Base-by-base conservation (phyloP, 2,113 vertebrate species). In the Lichenostomus cassidix region DNA sequence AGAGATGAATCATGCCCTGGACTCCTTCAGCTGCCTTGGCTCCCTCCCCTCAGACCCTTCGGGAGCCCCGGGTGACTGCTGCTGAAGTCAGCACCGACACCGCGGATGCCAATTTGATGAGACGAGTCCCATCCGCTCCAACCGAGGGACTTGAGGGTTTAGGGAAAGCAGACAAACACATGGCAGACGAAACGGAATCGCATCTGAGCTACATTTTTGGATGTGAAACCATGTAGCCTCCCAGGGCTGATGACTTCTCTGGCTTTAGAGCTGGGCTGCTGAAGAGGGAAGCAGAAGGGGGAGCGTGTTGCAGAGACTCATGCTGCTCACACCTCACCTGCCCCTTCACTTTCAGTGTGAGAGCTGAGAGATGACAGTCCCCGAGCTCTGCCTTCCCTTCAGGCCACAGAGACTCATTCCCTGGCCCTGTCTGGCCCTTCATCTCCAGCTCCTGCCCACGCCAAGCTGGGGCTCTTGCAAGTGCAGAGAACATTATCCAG, bases 1-100 rank as follows among this genome's bases (percentile, higher is more conserved):
- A 52, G 56, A 95, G 80, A 94, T 95, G 89, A 96, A 92, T 96
- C 91, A 89, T 31, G 59, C n/a, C 76, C 92, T 68, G 92, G 91
- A 78, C 96, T 92, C 89, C 89, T 71, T 82, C 0, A 0, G 33
- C 85, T 86, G 86, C 77, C 76, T 94, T 94, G 96, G 92, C 86
- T 94, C 33, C 0, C 1, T 92, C 89, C 68, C 56, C 0, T 0
- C 76, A 95, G 90, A 80, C 70, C 76, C 44, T 89, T 78, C 1
- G 1, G 86, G 86, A 94, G 68, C 73, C 68, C 80, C 0, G 10
- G 52, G 68, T 87, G 89, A 35, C 83, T 92, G 37, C 80, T 89
- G 80, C 86, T 89, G 86, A 87, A 95, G 83, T 93, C 91, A 94
- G 89, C 80, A 92, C 89, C 60, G 25, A 74, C 73, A 25, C 76